phyloP scores from a whole-genome alignment of 2,888 invertebrate species.

The Camptogramma bilineatum region DNA sequence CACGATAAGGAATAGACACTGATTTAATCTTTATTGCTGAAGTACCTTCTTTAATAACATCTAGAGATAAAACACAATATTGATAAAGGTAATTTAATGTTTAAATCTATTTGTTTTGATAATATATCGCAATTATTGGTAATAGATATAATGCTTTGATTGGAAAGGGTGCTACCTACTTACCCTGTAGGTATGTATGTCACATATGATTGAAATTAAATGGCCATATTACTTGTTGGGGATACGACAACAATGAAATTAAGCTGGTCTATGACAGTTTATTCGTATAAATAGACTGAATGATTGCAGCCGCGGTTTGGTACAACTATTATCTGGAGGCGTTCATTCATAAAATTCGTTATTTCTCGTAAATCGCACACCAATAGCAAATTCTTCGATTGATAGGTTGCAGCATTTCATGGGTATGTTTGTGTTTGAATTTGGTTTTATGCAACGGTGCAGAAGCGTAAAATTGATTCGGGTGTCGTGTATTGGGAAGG shows the following conservation, averaged over 20 bases:
- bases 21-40: constrained; percentile 75
- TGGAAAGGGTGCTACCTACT: constrained; percentile 52
- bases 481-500: constrained; percentile 58
- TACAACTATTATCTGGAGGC: constrained; percentile 72
- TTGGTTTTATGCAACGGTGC: constrained; percentile 80
- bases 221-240: constrained; percentile 64
- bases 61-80: constrained; percentile 78
- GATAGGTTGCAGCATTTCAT: constrained; percentile 53
- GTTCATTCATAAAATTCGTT: constrained; percentile 75
- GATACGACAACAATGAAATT: constrained; percentile 59
- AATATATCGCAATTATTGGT: constrained; percentile 75
- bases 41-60: constrained; percentile 73
- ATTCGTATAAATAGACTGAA: constrained; percentile 66
- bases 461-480: constrained; percentile 79
- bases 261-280: constrained; percentile 63
- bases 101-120: constrained; percentile 78
- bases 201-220: constrained; percentile 63
- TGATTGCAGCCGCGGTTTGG: constrained; percentile 53
- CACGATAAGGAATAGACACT: constrained; percentile 55
- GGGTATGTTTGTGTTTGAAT: constrained; percentile 65
- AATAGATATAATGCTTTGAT: constrained; percentile 64
- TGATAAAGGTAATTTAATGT: constrained; percentile 77
- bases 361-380: constrained; percentile 62
- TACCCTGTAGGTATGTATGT: constrained; percentile 36
- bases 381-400: constrained; percentile 57